These are phyloP conservation scores for Phalera bucephala DNA, from an alignment of 2,888 invertebrate genomes.

Conservation along the genomic window DNA sequence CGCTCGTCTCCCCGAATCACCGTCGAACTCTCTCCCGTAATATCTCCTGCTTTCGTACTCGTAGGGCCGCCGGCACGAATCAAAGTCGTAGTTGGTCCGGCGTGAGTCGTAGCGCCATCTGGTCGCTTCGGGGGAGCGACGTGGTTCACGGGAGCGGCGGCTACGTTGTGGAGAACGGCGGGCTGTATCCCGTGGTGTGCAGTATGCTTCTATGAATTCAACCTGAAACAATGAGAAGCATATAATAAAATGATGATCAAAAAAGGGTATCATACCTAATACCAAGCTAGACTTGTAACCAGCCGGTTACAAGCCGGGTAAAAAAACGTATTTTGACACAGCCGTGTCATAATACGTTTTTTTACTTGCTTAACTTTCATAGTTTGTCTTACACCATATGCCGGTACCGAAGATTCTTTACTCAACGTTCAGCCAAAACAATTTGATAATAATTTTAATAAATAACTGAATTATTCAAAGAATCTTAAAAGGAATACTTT, in stretches of 20 bases:
- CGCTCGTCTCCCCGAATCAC: conserved; percentile 64
- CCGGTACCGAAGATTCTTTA: no score
- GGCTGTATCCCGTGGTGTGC: conserved; percentile 87
- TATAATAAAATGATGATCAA: conserved; percentile 10
- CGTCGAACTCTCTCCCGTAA: conserved; percentile 65
- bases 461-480: not conserved
- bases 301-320: no score
- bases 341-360: no score
- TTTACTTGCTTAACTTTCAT: no score
- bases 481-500: not conserved
- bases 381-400: no score
- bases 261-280: no score
- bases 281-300: no score
- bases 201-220: conserved; percentile 88
- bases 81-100: conserved; percentile 70
- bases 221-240: conserved; percentile 80
- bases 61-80: conserved; percentile 67
- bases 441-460: not conserved
- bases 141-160: conserved; percentile 69
- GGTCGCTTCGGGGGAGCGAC: conserved; percentile 70
- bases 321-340: no score
- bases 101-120: conserved; percentile 77
- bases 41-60: conserved; percentile 65
- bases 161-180: conserved; percentile 72
- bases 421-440: no score